Conservation (phyloP, 2,113 vertebrate genomes). For the Pantherophis guttatus region DNA sequence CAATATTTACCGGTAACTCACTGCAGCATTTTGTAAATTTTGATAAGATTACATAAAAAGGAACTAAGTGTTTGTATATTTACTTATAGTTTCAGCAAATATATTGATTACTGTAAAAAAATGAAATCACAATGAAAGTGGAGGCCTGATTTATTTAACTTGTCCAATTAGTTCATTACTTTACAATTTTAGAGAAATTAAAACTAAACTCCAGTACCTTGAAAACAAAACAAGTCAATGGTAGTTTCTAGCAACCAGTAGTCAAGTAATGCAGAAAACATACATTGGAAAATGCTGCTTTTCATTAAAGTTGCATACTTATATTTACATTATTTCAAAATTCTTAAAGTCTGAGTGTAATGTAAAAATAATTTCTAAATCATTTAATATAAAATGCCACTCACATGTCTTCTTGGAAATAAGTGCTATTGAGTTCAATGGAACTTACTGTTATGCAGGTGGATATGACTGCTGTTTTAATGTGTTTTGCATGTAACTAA, state of each 20-base stretch:
- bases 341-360: conserved; percentile 35
- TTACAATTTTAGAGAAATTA: conserved; percentile 56
- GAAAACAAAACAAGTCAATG: conserved; percentile 55
- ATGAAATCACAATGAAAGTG: conserved; percentile 64
- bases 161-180: conserved; percentile 54
- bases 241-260: conserved; percentile 54
- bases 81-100: conserved; percentile 66
- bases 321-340: conserved; percentile 67
- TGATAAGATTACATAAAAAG: conserved; percentile 74
- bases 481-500: conserved; percentile 37
- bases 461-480: conserved; percentile 31
- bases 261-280: conserved; percentile 60
- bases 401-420: conserved; percentile 1
- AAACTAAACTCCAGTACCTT: conserved; percentile 68
- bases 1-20: conserved; percentile 67
- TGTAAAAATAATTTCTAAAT: conserved; percentile 49
- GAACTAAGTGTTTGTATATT: conserved; percentile 36
- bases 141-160: conserved; percentile 56
- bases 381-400: conserved; percentile 66
- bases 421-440: neutral
- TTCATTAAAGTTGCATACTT: conserved; percentile 61
- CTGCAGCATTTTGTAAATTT: conserved; percentile 70
- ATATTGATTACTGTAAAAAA: conserved; percentile 71
- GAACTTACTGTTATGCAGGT: neutral
- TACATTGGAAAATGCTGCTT: conserved; percentile 59